phyloP scores from a whole-genome alignment of 2,797 vertebrate species.

The Cercopithecus mitis region DNA sequence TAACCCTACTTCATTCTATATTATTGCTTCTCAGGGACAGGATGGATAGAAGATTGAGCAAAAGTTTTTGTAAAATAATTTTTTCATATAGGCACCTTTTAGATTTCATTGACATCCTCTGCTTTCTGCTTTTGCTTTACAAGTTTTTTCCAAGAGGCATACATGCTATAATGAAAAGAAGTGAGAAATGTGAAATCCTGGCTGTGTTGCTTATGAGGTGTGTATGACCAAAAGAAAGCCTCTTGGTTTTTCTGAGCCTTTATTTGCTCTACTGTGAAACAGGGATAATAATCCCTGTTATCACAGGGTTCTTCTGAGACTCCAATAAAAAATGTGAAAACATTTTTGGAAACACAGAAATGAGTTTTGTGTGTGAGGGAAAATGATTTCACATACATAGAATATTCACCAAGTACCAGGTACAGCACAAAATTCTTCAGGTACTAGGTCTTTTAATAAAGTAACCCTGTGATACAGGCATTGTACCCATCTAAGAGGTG shows the following conservation, averaged over 20 bases:
- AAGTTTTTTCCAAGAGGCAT: background rate
- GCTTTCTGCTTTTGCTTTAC: background rate
- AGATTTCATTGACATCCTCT: background rate
- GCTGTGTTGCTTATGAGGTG: background rate
- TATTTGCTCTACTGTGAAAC: background rate
- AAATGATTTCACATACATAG: background rate
- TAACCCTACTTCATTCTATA: background rate
- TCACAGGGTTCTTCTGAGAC: background rate
- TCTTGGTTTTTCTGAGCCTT: background rate
- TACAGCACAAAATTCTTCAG: background rate
- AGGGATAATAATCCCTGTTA: background rate
- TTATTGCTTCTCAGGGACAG: background rate
- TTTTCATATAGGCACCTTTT: background rate
- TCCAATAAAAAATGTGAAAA: slow-evolving; percentile 10
- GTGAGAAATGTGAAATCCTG: background rate
- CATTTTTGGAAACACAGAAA: background rate
- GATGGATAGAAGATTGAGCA: background rate
- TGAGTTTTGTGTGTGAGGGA: background rate
- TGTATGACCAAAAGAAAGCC: background rate
- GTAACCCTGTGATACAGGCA: background rate
- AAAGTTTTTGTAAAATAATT: background rate
- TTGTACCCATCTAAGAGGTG: background rate
- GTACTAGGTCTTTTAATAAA: background rate
- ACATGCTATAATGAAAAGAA: background rate
- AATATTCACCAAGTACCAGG: background rate